These are phyloP conservation scores for Andricus quercusramuli DNA, from an alignment of 2,888 invertebrate species.

Conservation along the genomic window DNA sequence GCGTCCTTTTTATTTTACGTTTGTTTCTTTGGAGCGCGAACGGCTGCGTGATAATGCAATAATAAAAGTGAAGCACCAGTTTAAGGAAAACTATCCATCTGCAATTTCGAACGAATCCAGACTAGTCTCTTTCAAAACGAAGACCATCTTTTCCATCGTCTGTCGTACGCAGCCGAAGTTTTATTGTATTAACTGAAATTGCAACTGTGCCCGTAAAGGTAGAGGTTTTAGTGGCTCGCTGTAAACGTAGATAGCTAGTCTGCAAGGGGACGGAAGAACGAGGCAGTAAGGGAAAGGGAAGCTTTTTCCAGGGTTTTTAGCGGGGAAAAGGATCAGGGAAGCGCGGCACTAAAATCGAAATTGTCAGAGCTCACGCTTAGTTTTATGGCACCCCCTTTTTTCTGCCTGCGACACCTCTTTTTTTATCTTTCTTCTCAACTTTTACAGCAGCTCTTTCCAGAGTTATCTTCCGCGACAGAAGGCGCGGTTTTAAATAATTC, in stretches of 20 bases:
- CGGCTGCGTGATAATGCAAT: constrained; percentile 36
- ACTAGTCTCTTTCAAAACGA: constrained; percentile 54
- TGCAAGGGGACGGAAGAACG: neutral
- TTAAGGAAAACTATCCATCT: constrained; percentile 68
- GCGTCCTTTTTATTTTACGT: neutral
- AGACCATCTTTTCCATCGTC: constrained; percentile 54
- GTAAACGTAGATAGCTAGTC: constrained; percentile 45
- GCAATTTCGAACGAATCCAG: constrained; percentile 65
- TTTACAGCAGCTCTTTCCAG: constrained; percentile 40
- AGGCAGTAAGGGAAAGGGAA: constrained; percentile 32
- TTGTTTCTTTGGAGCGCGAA: constrained; percentile 18
- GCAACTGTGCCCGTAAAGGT: constrained; percentile 72
- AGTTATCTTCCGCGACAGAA: constrained; percentile 33
- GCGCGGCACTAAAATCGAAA: constrained; percentile 75
- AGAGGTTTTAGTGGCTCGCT: constrained; percentile 61
- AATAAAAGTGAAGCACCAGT: constrained; percentile 41
- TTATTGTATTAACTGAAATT: constrained; percentile 77
- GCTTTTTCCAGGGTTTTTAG: constrained; percentile 60
- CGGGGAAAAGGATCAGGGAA: constrained; percentile 66
- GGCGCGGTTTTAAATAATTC: constrained; percentile 36
- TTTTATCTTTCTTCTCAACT: constrained; percentile 43
- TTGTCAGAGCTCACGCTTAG: constrained; percentile 73
- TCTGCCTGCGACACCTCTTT: constrained; percentile 50
- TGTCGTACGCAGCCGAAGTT: constrained; percentile 67
- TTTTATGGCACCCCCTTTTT: constrained; percentile 70